Conservation (phyloP, 2,113 vertebrate genomes). For the Malurus elegans region DNA sequence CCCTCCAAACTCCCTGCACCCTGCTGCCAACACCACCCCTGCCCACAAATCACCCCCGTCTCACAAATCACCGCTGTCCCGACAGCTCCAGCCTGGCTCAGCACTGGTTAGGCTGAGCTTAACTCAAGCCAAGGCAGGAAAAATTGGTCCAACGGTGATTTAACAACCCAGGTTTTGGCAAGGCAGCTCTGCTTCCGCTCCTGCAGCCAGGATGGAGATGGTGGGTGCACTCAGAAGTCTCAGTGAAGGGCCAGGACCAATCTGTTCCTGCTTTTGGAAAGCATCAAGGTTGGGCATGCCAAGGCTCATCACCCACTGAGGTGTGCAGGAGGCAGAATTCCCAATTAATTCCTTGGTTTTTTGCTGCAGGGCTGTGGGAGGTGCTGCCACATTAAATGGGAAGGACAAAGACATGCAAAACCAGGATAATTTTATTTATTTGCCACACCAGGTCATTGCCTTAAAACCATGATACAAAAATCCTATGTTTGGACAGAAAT, state of each 20-base stretch:
- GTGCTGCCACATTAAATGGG: not conserved
- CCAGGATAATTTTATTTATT: not conserved
- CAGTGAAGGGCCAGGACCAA: not conserved
- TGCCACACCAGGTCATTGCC: not conserved
- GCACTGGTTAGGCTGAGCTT: not conserved
- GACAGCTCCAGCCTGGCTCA: rapidly evolving
- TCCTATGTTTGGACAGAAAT: rapidly evolving
- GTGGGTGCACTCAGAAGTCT: not conserved
- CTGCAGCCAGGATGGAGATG: not conserved
- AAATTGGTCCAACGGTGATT: rapidly evolving
- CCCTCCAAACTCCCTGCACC: not conserved
- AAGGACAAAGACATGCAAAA: not conserved
- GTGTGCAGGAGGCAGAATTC: not conserved
- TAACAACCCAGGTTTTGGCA: not conserved
- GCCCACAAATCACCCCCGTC: not conserved
- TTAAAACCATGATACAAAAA: not conserved
- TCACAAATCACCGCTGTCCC: not conserved
- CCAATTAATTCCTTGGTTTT: not conserved
- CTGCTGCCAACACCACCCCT: not conserved
- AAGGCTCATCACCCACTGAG: not conserved
- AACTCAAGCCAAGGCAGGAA: not conserved
- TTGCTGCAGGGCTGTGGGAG: not conserved
- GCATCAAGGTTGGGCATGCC: not conserved
- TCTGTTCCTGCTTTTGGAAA: not conserved
- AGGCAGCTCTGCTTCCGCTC: not conserved